phyloP scores from a whole-genome alignment of 2,888 invertebrate species.

The Eucera pruinosa region DNA sequence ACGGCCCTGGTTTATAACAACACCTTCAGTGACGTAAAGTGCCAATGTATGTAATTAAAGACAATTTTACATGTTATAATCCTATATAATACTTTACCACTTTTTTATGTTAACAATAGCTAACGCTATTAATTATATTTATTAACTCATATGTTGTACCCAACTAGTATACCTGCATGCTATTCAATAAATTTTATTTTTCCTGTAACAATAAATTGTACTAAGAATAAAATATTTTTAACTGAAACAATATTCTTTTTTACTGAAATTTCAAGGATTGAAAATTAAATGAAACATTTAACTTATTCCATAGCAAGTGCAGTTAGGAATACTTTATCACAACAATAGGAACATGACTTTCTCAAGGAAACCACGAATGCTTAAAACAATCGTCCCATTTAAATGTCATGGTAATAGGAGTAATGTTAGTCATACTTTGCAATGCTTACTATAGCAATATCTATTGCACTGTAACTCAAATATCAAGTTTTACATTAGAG shows the following conservation, averaged over 20 bases:
- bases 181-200: background rate
- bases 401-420: conserved; percentile 17
- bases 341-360: background rate
- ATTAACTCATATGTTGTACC: too few relatives aligned
- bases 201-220: background rate
- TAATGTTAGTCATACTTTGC: background rate
- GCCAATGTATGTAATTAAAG: background rate
- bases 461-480: too few relatives aligned
- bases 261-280: too few relatives aligned
- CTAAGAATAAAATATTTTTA: background rate
- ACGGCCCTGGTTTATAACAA: too few relatives aligned
- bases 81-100: background rate
- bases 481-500: background rate
- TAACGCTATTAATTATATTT: background rate
- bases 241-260: background rate
- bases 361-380: background rate
- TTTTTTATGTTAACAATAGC: conserved; percentile 2
- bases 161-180: too few relatives aligned
- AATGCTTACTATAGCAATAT: background rate
- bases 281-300: too few relatives aligned
- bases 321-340: background rate
- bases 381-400: conserved; percentile 7
- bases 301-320: background rate
- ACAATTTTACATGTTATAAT: background rate
- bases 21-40: conserved; percentile 14